Percentiles rank a stretch among this genome's conserved stretches.
phyloP scores from a whole-genome alignment of 2,888 invertebrate species.

The Dynastes tityus region DNA sequence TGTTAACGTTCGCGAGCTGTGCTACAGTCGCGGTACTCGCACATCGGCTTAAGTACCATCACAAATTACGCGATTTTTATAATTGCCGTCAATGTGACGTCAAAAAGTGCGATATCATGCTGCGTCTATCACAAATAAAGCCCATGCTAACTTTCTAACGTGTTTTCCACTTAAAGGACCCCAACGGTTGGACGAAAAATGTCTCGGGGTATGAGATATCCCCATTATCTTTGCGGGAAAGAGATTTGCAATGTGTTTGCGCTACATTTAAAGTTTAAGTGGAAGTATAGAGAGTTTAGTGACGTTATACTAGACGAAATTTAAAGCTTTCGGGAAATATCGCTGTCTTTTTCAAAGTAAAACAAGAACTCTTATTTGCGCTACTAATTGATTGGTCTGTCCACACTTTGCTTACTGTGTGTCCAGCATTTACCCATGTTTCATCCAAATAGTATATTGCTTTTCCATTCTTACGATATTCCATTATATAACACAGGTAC shows the following conservation, averaged over 20 bases:
- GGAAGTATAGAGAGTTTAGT: background rate
- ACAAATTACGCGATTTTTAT: conserved; percentile 33
- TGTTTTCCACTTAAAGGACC: background rate
- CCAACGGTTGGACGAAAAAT: background rate
- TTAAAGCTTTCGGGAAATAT: too few species aligned
- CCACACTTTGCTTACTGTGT: too few species aligned
- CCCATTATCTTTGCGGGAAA: background rate
- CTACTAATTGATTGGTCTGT: too few species aligned
- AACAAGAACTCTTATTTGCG: too few species aligned
- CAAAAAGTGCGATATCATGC: conserved; percentile 25
- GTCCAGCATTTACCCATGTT: too few species aligned
- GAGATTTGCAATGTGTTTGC: background rate
- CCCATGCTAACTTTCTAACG: conserved; percentile 19
- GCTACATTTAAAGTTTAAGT: background rate
- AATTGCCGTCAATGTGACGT: conserved; percentile 18
- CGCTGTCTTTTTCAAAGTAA: too few species aligned
- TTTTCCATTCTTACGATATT: too few species aligned
- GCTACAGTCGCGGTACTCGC: background rate
- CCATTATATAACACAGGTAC: too few species aligned
- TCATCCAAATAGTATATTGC: too few species aligned
- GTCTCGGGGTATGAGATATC: conserved; percentile 9
- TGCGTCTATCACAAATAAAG: conserved; percentile 1
- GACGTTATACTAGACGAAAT: too few species aligned
- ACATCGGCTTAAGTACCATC: conserved; percentile 22
- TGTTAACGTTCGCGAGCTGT: conserved; percentile 4